Conservation (phyloP, 2,888 invertebrate genomes). For the Pollenia angustigena region DNA sequence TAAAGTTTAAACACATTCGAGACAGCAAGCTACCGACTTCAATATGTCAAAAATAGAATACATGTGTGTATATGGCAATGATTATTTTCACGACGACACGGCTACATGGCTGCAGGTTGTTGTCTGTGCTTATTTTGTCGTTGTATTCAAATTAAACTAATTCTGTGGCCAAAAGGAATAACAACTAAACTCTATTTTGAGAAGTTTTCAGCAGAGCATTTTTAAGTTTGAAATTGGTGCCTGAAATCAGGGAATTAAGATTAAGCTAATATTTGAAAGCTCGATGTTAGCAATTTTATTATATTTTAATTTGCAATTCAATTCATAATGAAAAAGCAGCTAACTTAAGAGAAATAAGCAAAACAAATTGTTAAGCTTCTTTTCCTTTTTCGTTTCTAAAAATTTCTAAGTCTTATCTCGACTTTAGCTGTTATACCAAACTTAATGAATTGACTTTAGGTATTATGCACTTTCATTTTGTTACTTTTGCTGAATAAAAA, state of each 20-base stretch:
- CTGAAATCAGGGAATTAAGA: conserved; percentile 42
- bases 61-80: too few species aligned
- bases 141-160: too few species aligned
- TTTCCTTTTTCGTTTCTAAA: conserved; percentile 15
- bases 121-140: too few species aligned
- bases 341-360: conserved; percentile 42
- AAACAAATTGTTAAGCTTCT: conserved; percentile 10
- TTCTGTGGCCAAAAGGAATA: conserved; percentile 37
- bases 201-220: conserved; percentile 44
- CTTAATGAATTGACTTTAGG: conserved; percentile 42
- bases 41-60: too few species aligned
- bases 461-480: conserved; percentile 46
- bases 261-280: conserved; percentile 40
- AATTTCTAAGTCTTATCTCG: conserved; percentile 28
- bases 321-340: conserved; percentile 40
- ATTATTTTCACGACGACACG: too few species aligned
- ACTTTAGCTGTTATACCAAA: conserved; percentile 39
- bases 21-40: too few species aligned
- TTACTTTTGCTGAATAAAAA: conserved; percentile 49
- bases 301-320: conserved; percentile 36
- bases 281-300: conserved; percentile 50
- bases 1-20: too few species aligned
- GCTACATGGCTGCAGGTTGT: too few species aligned
- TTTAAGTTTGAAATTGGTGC: conserved; percentile 44
- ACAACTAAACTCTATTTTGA: conserved; percentile 34